Evolutionary conservation across 2,888 invertebrate species (phyloP).

Genomic region (Tanaodytes sp.): DNA sequence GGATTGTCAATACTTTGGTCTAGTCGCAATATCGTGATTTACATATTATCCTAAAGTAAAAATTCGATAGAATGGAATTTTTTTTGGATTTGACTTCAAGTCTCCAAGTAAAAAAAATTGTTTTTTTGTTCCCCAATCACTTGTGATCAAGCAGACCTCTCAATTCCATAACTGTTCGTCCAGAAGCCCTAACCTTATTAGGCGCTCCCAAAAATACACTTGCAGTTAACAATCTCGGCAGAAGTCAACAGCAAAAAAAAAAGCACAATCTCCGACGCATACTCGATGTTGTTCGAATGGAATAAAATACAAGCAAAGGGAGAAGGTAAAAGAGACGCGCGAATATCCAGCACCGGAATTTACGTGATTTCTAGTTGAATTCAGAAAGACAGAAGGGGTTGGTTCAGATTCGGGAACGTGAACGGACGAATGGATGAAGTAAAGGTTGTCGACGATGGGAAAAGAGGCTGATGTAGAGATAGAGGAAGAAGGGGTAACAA

Average conservation of each 20-base stretch:
- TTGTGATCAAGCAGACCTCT: too few relatives aligned
- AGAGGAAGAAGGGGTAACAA: constrained; percentile 33
- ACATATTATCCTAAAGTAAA: too few relatives aligned
- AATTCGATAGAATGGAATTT: too few relatives aligned
- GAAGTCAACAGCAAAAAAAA: constrained; percentile 45
- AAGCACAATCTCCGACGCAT: constrained; percentile 45
- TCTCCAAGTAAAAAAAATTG: too few relatives aligned
- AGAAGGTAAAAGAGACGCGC: constrained; percentile 26
- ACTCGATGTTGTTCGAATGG: constrained; percentile 45
- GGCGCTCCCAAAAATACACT: too few relatives aligned
- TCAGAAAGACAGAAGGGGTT: constrained; percentile 52
- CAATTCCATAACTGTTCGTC: too few relatives aligned
- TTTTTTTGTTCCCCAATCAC: too few relatives aligned
- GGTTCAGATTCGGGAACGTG: constrained; percentile 48
- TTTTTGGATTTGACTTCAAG: too few relatives aligned
- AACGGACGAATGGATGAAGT: constrained; percentile 49
- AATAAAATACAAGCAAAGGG: constrained; percentile 27
- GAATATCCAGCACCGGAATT: constrained; percentile 49
- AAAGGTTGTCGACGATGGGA: constrained; percentile 53
- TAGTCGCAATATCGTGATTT: too few relatives aligned
- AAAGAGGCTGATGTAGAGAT: constrained; percentile 47
- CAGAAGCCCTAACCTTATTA: too few relatives aligned
- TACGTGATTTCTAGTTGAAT: constrained; percentile 53
- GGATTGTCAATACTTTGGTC: too few relatives aligned
- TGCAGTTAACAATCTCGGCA: too few relatives aligned